A percentile compares a stretch with the other conserved stretches of the same genome.
These are phyloP conservation scores for Pangasius mekongensis DNA, from an alignment of 2,797 vertebrate genomes.

Conservation along the genomic window DNA sequence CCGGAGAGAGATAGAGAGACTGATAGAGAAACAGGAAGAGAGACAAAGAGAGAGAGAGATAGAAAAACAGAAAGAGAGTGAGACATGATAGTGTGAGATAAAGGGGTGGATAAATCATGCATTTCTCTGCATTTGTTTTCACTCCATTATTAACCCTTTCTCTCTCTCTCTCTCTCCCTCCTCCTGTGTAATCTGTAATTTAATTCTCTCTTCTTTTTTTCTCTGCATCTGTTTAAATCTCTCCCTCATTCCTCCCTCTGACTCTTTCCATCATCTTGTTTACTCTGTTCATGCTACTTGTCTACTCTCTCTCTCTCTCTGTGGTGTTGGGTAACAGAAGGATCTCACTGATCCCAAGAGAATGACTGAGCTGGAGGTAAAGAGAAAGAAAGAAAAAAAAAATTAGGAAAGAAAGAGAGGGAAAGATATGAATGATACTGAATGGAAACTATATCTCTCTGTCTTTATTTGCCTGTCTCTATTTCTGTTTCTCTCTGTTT, in stretches of 20 bases:
- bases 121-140: neutral
- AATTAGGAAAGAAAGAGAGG: neutral
- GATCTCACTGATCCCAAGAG: neutral
- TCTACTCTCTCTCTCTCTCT: neutral
- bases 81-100: neutral
- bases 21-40: neutral
- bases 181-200: neutral
- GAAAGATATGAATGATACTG: neutral
- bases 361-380: neutral
- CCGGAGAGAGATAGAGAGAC: neutral
- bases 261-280: slow-evolving; percentile 3
- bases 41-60: neutral
- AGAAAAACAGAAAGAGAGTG: neutral
- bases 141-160: slow-evolving; percentile 7
- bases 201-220: neutral
- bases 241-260: neutral
- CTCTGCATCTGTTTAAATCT: slow-evolving; percentile 1
- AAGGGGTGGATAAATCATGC: neutral
- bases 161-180: too few species aligned
- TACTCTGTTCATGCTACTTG: neutral
- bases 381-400: neutral
- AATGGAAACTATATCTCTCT: neutral
- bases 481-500: neutral
- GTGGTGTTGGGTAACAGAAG: slow-evolving; percentile 16
- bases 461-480: neutral